These are phyloP conservation scores for Tenebrosternarchus preto DNA, from an alignment of 2,113 vertebrate species.

Conservation along the genomic window DNA sequence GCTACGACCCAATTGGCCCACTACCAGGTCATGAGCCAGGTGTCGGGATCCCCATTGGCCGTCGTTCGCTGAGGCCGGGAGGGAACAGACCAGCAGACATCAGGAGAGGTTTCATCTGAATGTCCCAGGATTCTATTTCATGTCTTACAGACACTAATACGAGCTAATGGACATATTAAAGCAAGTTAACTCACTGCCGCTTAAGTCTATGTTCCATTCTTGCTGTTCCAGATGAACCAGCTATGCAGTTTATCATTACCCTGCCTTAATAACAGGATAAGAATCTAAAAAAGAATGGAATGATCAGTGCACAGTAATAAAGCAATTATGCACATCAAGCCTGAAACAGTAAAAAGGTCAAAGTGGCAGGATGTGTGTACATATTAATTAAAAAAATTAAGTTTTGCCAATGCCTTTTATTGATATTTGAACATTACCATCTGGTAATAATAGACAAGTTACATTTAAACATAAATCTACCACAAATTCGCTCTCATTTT, in stretches of 20 bases:
- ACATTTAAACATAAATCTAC: too few relatives aligned
- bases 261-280: neutral
- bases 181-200: neutral
- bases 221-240: neutral
- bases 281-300: neutral
- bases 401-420: too few relatives aligned
- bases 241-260: neutral
- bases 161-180: neutral
- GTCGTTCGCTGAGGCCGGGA: slow-evolving; percentile 31
- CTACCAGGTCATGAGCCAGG: slow-evolving; percentile 14
- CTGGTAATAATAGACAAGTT: too few relatives aligned
- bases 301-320: neutral
- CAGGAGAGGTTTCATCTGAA: slow-evolving; percentile 73
- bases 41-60: slow-evolving; percentile 23
- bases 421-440: too few relatives aligned
- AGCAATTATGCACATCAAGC: neutral
- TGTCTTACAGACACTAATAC: neutral
- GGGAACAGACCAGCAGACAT: slow-evolving; percentile 55
- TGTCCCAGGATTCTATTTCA: neutral
- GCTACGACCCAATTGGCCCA: slow-evolving; percentile 63
- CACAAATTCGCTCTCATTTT: too few relatives aligned
- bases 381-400: too few relatives aligned
- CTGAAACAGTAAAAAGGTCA: too few relatives aligned
- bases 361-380: too few relatives aligned
- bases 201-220: neutral